phyloP scores from a whole-genome alignment of 2,113 vertebrate species.

The Sinocyclocheilus anshuiensis region DNA sequence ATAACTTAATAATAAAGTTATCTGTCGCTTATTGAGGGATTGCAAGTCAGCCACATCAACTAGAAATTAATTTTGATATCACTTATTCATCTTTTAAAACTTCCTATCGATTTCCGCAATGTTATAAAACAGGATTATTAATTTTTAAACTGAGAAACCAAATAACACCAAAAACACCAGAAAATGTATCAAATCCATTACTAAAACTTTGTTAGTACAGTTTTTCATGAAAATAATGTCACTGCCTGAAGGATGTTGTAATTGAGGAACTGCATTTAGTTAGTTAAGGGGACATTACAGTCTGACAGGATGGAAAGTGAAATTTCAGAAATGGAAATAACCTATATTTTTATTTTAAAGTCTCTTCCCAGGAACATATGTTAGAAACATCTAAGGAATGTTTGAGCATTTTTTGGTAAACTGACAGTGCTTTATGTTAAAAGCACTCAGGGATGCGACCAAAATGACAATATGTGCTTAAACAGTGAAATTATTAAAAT shows the following conservation, averaged over 20 bases:
- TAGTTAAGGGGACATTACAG: background rate
- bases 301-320: background rate
- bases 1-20: background rate
- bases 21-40: background rate
- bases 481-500: too few species aligned
- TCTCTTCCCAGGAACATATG: too few species aligned
- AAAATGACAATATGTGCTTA: background rate
- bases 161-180: background rate
- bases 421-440: too few species aligned
- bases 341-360: background rate
- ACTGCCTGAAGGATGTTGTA: background rate
- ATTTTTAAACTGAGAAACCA: background rate
- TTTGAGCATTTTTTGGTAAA: background rate
- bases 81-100: too few species aligned
- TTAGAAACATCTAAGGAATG: too few species aligned
- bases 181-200: background rate
- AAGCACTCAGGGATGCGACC: background rate
- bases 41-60: background rate
- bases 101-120: background rate
- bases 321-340: background rate
- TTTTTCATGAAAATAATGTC: background rate
- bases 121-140: background rate
- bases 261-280: background rate
- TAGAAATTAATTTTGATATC: too few species aligned
- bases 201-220: background rate